These are phyloP conservation scores for Rhinogobio ventralis DNA, from an alignment of 2,797 vertebrate genomes.

Conservation along the genomic window DNA sequence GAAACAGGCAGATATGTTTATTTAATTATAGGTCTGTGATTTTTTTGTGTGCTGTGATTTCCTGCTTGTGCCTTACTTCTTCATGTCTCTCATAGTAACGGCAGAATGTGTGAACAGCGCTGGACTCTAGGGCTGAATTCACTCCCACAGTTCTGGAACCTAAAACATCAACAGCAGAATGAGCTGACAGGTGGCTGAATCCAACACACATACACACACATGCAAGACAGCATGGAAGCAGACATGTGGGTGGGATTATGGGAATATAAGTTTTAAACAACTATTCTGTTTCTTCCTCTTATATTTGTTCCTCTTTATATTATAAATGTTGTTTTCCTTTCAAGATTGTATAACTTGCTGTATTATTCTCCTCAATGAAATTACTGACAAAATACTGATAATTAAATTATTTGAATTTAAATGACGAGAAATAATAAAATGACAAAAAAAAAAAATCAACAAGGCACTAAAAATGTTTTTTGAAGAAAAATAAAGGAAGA, in stretches of 20 bases:
- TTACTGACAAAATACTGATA: slow-evolving; percentile 7
- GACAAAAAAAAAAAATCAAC: not conserved
- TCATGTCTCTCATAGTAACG: slow-evolving; percentile 40
- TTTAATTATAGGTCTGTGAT: slow-evolving; percentile 29
- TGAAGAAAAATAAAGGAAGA: not conserved
- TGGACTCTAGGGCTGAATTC: slow-evolving; percentile 40
- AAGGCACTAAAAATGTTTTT: not conserved
- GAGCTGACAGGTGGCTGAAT: slow-evolving; percentile 50
- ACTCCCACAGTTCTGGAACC: slow-evolving; percentile 48
- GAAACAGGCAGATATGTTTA: slow-evolving; percentile 6
- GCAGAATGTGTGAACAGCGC: slow-evolving; percentile 30
- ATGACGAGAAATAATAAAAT: not conserved
- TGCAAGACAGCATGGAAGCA: slow-evolving; percentile 32
- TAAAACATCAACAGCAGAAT: slow-evolving; percentile 56
- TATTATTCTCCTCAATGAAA: not conserved
- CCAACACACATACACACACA: slow-evolving; percentile 45
- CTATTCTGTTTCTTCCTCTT: not conserved
- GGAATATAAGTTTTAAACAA: slow-evolving; percentile 25
- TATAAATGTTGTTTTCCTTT: not conserved
- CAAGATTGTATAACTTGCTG: not conserved
- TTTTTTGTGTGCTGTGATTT: not conserved
- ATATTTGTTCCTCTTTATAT: slow-evolving; percentile 1
- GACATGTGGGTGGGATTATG: slow-evolving; percentile 23
- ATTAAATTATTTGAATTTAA: not conserved
- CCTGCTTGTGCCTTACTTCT: slow-evolving; percentile 1